Evolutionary conservation across 2,113 vertebrate species (phyloP).

Genomic region (Osmerus mordax): DNA sequence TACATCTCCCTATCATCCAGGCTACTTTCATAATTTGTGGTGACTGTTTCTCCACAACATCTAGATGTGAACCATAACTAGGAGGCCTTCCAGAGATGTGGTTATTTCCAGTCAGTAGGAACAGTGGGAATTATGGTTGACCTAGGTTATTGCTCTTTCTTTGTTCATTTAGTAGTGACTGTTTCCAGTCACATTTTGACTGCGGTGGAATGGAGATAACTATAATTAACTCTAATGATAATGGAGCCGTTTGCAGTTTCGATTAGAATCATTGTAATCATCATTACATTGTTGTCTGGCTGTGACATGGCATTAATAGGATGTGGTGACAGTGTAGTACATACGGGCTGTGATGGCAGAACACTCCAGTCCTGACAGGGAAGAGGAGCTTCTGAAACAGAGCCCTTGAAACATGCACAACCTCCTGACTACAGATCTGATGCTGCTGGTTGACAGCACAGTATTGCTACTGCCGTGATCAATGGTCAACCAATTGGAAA

Average conservation of each 20-base stretch:
- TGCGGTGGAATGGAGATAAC: constrained; percentile 32
- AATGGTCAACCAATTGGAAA: neutral
- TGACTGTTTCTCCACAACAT: neutral
- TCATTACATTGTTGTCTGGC: constrained; percentile 60
- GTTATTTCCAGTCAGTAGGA: neutral
- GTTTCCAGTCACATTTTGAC: constrained; percentile 34
- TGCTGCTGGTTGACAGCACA: neutral
- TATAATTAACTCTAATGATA: constrained; percentile 62
- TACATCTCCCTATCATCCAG: neutral
- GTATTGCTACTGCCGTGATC: neutral
- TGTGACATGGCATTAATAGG: constrained; percentile 56
- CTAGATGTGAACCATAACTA: too few species aligned
- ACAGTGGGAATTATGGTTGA: constrained; percentile 11
- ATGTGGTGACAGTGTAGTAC: constrained; percentile 31
- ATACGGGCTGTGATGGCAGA: neutral
- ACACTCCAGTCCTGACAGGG: neutral
- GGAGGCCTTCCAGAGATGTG: too few species aligned
- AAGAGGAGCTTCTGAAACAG: neutral
- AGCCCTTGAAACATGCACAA: neutral
- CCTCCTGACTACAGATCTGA: neutral
- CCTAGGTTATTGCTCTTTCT: constrained; percentile 41
- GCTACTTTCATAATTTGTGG: neutral
- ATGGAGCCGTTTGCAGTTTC: constrained; percentile 52
- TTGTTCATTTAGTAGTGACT: constrained; percentile 33
- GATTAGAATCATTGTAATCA: constrained; percentile 61